phyloP scores from a whole-genome alignment of 2,888 invertebrate genomes.

The Pelosia muscerda region DNA sequence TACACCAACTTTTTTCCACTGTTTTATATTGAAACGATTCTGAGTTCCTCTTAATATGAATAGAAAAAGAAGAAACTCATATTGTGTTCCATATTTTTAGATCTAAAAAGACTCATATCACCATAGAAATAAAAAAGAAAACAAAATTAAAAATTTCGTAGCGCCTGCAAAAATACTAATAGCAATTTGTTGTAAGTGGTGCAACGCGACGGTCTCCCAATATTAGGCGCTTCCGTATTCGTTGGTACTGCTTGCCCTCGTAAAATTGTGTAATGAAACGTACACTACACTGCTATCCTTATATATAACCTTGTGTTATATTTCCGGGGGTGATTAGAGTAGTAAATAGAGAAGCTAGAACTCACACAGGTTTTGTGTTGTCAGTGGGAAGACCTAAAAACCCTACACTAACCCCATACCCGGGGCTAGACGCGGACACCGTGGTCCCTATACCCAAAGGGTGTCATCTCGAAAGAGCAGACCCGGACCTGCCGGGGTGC shows the following conservation, averaged over 20 bases:
- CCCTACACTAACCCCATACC: too few relatives aligned
- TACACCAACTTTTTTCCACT: too few relatives aligned
- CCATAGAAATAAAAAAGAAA: slow-evolving; percentile 29
- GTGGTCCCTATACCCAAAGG: too few relatives aligned
- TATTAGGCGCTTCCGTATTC: slow-evolving; percentile 63
- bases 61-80: neutral
- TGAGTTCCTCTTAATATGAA: neutral
- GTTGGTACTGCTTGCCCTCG: slow-evolving; percentile 16
- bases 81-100: neutral
- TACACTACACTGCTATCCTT: neutral
- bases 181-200: slow-evolving; percentile 63
- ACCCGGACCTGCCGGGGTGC: too few relatives aligned
- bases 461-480: too few relatives aligned
- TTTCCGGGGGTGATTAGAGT: too few relatives aligned
- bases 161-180: slow-evolving; percentile 60
- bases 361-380: too few relatives aligned
- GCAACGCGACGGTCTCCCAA: slow-evolving; percentile 47
- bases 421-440: too few relatives aligned
- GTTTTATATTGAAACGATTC: neutral
- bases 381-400: too few relatives aligned
- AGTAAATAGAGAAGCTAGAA: too few relatives aligned
- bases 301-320: too few relatives aligned
- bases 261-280: slow-evolving; percentile 9
- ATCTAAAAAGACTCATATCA: neutral
- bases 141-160: slow-evolving; percentile 52